These are phyloP conservation scores for Drosophila mulleri DNA, from an alignment of 2,888 invertebrate species.

Conservation along the genomic window DNA sequence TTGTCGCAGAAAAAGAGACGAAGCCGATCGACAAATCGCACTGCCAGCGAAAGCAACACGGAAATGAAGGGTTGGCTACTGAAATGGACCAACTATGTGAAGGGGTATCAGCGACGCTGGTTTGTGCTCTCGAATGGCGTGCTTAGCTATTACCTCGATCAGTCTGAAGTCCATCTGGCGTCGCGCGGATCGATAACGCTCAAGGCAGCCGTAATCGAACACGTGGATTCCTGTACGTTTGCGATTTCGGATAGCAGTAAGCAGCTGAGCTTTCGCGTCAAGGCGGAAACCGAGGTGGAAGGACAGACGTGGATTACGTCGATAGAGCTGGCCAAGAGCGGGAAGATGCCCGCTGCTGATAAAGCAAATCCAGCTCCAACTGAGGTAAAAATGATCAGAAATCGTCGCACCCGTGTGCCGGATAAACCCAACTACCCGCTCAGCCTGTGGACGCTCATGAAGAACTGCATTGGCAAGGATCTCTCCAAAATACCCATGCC, in stretches of 20 bases:
- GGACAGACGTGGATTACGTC: conserved; percentile 99
- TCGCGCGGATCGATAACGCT: conserved; percentile 98
- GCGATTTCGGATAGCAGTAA: conserved; percentile 98
- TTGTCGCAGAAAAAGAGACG: conserved; percentile 30
- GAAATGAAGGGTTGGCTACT: conserved; percentile 93
- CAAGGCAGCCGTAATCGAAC: conserved; percentile 95
- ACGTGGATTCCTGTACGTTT: conserved; percentile 97
- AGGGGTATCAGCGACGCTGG: conserved; percentile 99
- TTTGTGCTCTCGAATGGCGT: conserved; percentile 99
- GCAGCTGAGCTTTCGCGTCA: conserved; percentile 96
- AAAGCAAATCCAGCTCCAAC: conserved; percentile 87
- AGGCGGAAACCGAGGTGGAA: conserved; percentile 96
- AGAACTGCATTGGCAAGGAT: conserved; percentile 99
- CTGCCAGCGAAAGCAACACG: conserved; percentile 63
- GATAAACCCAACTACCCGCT: conserved; percentile 97
- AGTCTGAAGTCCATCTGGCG: conserved; percentile 98
- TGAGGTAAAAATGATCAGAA: neutral
- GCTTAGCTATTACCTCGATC: conserved; percentile 94
- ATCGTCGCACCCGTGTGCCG: conserved; percentile 92
- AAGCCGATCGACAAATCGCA: neutral
- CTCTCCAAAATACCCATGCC: conserved; percentile 99
- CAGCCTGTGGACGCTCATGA: conserved; percentile 99
- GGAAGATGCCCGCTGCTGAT: conserved; percentile 86
- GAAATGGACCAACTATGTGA: conserved; percentile 99
- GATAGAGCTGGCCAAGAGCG: conserved; percentile 95